Evolutionary conservation across 2,797 vertebrate genomes (phyloP).

Genomic region (Acomys russatus): DNA sequence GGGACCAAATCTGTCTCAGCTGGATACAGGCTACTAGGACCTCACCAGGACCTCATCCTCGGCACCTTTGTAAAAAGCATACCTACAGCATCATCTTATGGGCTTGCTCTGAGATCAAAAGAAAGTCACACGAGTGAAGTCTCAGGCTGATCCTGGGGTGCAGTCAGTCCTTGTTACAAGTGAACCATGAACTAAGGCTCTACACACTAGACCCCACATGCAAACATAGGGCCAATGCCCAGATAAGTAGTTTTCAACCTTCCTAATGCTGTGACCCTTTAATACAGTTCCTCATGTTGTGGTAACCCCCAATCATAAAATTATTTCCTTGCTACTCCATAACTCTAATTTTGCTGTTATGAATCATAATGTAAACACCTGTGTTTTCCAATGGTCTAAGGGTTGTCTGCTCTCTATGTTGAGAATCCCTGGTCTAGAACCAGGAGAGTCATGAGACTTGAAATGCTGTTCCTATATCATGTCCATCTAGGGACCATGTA

Average conservation of each 20-base stretch:
- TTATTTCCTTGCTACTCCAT: background rate
- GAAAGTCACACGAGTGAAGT: background rate
- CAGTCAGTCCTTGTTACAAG: accelerated
- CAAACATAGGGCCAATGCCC: background rate
- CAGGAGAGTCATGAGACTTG: background rate
- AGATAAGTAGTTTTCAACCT: background rate
- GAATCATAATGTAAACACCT: background rate
- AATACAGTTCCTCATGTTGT: background rate
- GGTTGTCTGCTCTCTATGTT: background rate
- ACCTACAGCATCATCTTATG: background rate
- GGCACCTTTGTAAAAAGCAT: background rate
- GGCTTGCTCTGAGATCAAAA: background rate
- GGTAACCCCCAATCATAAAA: background rate
- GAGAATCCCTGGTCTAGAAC: background rate
- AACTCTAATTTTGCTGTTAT: background rate
- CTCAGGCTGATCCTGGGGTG: background rate
- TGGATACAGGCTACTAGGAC: background rate
- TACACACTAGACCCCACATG: background rate
- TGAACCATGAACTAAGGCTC: background rate
- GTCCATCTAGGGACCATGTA: background rate
- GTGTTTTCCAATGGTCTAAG: background rate
- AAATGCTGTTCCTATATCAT: background rate
- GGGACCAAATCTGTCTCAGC: background rate
- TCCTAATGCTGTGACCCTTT: background rate
- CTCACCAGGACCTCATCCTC: background rate